These are phyloP conservation scores for Pampusana beccarii DNA, from an alignment of 2,113 vertebrate species.

Conservation along the genomic window DNA sequence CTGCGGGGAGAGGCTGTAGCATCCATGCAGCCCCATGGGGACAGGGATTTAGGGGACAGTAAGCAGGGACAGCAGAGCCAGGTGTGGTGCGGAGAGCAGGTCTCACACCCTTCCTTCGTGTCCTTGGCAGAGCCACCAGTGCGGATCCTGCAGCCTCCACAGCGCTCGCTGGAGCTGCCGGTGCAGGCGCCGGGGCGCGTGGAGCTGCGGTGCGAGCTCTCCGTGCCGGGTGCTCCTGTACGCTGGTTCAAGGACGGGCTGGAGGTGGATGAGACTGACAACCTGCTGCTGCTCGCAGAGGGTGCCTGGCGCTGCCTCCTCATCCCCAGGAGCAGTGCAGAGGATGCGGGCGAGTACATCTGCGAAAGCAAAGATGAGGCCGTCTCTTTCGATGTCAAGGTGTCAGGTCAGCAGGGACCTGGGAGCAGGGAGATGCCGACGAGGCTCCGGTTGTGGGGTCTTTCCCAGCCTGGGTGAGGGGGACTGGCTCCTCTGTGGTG, in stretches of 20 bases:
- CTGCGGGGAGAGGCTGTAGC: background rate
- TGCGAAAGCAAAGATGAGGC: constrained; percentile 86
- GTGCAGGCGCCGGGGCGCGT: constrained; percentile 78
- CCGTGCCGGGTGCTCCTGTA: constrained; percentile 75
- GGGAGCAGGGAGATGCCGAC: background rate
- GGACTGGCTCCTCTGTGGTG: background rate
- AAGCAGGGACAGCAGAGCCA: background rate
- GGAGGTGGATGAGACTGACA: constrained; percentile 78
- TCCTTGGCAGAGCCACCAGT: constrained; percentile 82
- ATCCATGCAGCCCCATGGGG: rapidly evolving
- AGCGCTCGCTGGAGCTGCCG: constrained; percentile 79
- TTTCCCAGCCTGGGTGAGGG: background rate
- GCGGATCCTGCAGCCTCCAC: constrained; percentile 84
- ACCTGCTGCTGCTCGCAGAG: constrained; percentile 77
- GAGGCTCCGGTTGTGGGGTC: background rate
- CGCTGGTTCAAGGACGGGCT: constrained; percentile 87
- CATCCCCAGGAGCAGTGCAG: constrained; percentile 74
- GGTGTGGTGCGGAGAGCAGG: background rate
- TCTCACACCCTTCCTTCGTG: background rate
- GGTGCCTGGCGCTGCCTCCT: constrained; percentile 76
- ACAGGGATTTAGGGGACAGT: background rate
- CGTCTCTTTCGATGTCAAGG: constrained; percentile 80
- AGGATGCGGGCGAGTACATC: constrained; percentile 84
- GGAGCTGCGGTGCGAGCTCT: constrained; percentile 81
- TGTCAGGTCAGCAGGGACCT: constrained; percentile 80